These are phyloP conservation scores for Chinchilla lanigera DNA, from an alignment of 2,113 vertebrate species.

Conservation along the genomic window DNA sequence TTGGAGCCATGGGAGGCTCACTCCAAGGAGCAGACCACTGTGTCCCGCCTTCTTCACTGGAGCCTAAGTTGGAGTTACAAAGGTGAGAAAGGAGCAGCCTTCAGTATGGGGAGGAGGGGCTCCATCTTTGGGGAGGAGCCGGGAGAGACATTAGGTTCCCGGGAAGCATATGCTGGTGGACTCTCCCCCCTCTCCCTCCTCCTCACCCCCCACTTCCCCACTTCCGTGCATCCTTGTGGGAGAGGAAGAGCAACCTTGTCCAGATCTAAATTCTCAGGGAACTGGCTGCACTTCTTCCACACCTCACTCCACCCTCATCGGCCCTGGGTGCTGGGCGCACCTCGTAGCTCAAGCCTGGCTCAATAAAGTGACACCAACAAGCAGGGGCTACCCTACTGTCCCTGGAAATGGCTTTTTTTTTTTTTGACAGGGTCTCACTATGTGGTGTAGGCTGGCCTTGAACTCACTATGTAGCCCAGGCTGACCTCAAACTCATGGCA, in stretches of 20 bases:
- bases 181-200: neutral
- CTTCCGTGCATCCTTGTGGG: too few species aligned
- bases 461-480: neutral
- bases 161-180: rapidly evolving
- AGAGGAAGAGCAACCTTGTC: too few species aligned
- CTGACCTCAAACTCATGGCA: neutral
- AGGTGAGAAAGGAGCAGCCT: neutral
- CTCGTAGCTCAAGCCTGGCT: neutral
- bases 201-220: neutral
- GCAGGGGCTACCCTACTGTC: neutral
- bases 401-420: neutral
- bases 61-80: neutral
- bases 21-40: neutral
- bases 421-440: neutral
- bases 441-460: neutral
- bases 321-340: neutral
- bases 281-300: neutral
- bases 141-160: rapidly evolving
- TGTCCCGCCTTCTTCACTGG: neutral
- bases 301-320: rapidly evolving
- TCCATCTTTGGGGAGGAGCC: neutral
- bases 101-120: rapidly evolving
- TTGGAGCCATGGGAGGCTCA: neutral
- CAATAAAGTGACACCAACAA: neutral
- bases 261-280: too few species aligned